These are phyloP conservation scores for Pachypsylla venusta DNA, from an alignment of 1,140 invertebrate genomes.

Conservation along the genomic window DNA sequence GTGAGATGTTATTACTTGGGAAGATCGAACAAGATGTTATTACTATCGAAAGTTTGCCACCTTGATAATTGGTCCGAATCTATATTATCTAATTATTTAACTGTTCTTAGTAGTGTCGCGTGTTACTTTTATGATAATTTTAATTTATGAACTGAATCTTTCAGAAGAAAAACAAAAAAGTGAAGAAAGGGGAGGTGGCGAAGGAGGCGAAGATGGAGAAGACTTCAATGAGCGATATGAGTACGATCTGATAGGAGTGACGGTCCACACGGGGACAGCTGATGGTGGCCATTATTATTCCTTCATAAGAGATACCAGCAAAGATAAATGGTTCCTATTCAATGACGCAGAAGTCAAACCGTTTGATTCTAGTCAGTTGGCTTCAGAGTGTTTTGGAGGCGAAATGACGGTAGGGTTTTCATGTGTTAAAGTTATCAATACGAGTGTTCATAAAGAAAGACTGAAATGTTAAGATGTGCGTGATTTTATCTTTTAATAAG, in stretches of 20 bases:
- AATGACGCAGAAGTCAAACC: constrained; percentile 94
- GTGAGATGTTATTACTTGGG: no score
- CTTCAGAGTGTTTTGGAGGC: constrained; percentile 88
- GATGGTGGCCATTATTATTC: constrained; percentile 95
- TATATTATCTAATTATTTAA: no score
- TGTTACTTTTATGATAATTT: neutral
- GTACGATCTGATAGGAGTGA: constrained; percentile 88
- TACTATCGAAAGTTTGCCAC: no score
- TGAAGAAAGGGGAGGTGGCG: constrained; percentile 28
- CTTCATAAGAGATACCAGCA: constrained; percentile 71
- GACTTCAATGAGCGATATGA: constrained; percentile 44
- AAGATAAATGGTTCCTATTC: constrained; percentile 85
- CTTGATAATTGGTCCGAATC: no score
- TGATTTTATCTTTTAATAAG: no score
- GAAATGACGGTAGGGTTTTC: constrained; percentile 69
- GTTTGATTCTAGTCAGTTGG: constrained; percentile 86
- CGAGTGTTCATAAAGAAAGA: no score
- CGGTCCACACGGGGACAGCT: constrained; percentile 89
- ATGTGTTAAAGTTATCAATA: no score
- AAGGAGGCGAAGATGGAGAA: constrained; percentile 30
- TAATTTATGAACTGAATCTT: neutral
- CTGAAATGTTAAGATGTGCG: no score
- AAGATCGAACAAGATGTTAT: no score
- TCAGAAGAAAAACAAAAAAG: constrained; percentile 28
- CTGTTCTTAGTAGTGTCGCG: neutral